These are phyloP conservation scores for Vespertilio murinus DNA, from an alignment of 2,797 vertebrate species.

Conservation along the genomic window DNA sequence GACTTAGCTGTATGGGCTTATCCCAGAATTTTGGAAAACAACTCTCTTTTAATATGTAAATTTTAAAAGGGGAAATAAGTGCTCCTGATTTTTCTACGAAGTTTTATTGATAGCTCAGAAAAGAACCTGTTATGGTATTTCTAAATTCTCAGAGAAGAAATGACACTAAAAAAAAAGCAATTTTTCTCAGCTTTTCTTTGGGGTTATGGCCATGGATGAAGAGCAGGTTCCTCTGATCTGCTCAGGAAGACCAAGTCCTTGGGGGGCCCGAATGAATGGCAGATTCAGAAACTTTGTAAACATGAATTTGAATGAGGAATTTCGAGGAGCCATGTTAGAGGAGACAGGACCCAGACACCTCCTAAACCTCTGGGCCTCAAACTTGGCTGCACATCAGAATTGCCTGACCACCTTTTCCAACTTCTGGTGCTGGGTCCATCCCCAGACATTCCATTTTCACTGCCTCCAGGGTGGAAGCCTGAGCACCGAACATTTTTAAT, in stretches of 20 bases:
- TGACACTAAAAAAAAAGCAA: background rate
- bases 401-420: background rate
- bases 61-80: background rate
- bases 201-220: background rate
- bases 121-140: background rate
- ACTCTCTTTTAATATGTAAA: background rate
- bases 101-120: background rate
- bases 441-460: background rate
- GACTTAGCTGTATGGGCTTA: background rate
- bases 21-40: background rate
- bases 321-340: background rate
- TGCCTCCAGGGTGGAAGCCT: background rate
- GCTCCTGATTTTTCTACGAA: background rate
- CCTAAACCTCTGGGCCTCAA: background rate
- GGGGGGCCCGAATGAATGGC: background rate
- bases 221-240: background rate
- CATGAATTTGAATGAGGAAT: background rate
- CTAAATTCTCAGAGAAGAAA: background rate
- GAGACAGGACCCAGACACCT: background rate
- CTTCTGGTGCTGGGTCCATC: background rate
- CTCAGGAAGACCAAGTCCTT: background rate
- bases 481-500: background rate
- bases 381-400: background rate
- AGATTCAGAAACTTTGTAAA: background rate
- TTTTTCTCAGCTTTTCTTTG: background rate